A percentile compares a stretch with the other conserved stretches of the same genome.
Evolutionary conservation across 1,140 invertebrate species (phyloP).

Genomic region (Drosophila fuyamai): DNA sequence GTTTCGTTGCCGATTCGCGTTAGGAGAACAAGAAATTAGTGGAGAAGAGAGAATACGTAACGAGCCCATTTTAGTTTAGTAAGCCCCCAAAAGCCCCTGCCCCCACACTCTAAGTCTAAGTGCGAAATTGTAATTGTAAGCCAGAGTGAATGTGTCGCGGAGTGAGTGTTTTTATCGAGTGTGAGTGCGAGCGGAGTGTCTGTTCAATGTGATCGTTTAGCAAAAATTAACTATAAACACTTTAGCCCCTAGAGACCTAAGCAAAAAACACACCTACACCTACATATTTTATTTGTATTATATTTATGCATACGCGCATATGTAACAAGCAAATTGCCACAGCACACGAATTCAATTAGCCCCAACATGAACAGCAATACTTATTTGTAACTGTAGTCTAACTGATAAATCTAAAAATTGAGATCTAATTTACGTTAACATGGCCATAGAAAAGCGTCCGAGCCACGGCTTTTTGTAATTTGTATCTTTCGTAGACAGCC

Average conservation of each 20-base stretch:
- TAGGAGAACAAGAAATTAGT: conserved; percentile 26
- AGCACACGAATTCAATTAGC: conserved; percentile 24
- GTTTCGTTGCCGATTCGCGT: background rate
- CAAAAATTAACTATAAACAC: conserved; percentile 79
- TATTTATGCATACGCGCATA: conserved; percentile 47
- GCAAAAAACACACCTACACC: conserved; percentile 34
- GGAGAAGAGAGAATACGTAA: conserved; percentile 59
- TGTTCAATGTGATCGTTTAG: conserved; percentile 80
- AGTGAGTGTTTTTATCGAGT: conserved; percentile 18
- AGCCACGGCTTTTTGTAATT: conserved; percentile 42
- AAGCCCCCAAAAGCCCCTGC: conserved; percentile 11
- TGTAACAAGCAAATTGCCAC: conserved; percentile 44
- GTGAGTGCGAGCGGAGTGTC: conserved; percentile 42
- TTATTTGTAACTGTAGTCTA: conserved; percentile 62
- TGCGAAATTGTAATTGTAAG: conserved; percentile 77
- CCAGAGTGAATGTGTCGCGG: conserved; percentile 34
- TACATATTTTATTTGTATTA: conserved; percentile 69
- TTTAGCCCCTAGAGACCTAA: conserved; percentile 67
- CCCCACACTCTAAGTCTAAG: conserved; percentile 54
- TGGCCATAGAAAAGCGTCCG: conserved; percentile 49
- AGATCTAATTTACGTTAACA: conserved; percentile 55
- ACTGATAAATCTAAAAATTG: conserved; percentile 26
- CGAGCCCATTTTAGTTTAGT: conserved; percentile 49
- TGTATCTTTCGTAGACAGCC: conserved; percentile 40
- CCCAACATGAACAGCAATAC: conserved; percentile 56